phyloP scores from a whole-genome alignment of 2,113 vertebrate species.

The Scatophagus argus region DNA sequence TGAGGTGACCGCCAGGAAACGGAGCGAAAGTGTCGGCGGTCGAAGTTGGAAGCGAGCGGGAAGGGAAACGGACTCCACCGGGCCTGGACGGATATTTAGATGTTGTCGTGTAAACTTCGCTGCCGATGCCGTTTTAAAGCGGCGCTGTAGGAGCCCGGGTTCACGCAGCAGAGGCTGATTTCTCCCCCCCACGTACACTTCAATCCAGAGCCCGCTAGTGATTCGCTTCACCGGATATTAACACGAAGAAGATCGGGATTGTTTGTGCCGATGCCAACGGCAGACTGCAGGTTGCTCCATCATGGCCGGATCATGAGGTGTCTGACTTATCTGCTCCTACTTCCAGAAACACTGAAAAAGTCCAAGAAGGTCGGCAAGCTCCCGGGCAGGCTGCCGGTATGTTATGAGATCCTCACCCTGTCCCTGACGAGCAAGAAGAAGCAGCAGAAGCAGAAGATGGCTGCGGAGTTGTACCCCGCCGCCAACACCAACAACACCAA shows the following conservation, averaged over 20 bases:
- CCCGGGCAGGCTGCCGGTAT: constrained; percentile 84
- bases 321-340: constrained; percentile 91
- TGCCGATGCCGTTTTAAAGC: constrained; percentile 35
- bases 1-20: constrained; percentile 51
- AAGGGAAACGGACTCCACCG: constrained; percentile 14
- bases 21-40: constrained; percentile 1
- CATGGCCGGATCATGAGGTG: constrained; percentile 96
- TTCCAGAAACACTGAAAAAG: constrained; percentile 93
- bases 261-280: constrained; percentile 87
- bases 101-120: constrained; percentile 59
- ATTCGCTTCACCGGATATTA: not conserved
- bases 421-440: constrained; percentile 83
- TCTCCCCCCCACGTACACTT: not conserved
- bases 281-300: constrained; percentile 86
- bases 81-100: constrained; percentile 32
- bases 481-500: constrained; percentile 83
- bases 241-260: not conserved
- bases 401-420: constrained; percentile 87
- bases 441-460: constrained; percentile 87
- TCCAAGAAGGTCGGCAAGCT: constrained; percentile 86
- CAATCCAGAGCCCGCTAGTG: not conserved
- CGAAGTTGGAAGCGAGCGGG: constrained; percentile 42
- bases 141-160: constrained; percentile 2
- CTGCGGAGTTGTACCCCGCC: constrained; percentile 92
- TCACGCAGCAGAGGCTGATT: not conserved